Evolutionary conservation across 2,113 vertebrate genomes (phyloP).

Genomic region (Antechinus flavipes): DNA sequence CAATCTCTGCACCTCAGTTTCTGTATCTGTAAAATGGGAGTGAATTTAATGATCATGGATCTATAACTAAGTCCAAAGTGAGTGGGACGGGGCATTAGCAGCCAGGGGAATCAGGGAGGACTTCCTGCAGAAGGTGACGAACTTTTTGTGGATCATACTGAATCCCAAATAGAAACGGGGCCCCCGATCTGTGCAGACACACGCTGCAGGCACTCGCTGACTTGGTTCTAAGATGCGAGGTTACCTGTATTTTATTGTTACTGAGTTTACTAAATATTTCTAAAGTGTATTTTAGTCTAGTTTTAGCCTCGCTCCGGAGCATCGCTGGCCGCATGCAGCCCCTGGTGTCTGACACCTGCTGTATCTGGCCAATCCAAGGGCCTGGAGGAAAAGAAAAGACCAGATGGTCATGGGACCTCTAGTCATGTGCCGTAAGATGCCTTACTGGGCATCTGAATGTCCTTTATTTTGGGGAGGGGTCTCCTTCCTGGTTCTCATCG

Average conservation of each 20-base stretch:
- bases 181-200: neutral
- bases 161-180: neutral
- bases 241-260: neutral
- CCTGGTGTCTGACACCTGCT: neutral
- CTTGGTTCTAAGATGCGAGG: neutral
- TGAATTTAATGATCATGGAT: neutral
- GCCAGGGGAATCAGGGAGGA: neutral
- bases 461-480: neutral
- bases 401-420: neutral
- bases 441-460: neutral
- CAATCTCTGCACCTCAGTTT: neutral
- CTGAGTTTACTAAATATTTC: neutral
- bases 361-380: neutral
- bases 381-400: neutral
- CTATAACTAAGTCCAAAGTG: neutral
- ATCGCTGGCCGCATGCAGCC: neutral
- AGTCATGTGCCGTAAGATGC: neutral
- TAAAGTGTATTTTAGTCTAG: neutral
- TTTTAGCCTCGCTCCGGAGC: neutral
- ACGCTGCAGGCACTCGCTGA: neutral
- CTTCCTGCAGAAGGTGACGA: neutral
- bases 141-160: neutral
- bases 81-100: neutral
- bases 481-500: neutral
- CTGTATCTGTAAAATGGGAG: neutral